A percentile compares a stretch with the other conserved stretches of the same genome.
Evolutionary conservation across 2,797 vertebrate genomes (phyloP).

Genomic region (Acomys russatus): DNA sequence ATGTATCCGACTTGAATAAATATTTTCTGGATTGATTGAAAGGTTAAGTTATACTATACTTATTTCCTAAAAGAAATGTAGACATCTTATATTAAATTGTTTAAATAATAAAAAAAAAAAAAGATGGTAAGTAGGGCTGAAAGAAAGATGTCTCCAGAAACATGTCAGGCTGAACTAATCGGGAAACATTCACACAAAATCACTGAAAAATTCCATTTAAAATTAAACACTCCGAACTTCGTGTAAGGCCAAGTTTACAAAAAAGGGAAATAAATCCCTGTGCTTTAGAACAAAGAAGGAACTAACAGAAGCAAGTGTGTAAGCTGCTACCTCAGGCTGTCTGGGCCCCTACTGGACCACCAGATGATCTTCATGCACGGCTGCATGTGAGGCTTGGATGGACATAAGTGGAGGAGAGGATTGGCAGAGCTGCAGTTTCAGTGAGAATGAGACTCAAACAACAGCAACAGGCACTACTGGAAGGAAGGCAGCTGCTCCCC

Average conservation of each 20-base stretch:
- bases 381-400: neutral
- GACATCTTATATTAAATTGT: constrained; percentile 47
- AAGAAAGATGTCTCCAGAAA: neutral
- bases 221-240: neutral
- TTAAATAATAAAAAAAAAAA: neutral
- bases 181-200: neutral
- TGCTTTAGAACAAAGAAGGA: neutral
- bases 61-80: constrained; percentile 43
- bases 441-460: neutral
- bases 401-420: no score
- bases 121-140: constrained; percentile 30
- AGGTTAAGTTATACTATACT: constrained; percentile 51
- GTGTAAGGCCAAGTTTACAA: neutral
- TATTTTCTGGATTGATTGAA: constrained; percentile 51
- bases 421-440: neutral
- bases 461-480: neutral
- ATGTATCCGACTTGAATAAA: neutral
- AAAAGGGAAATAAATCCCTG: neutral
- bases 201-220: constrained; percentile 18
- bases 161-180: neutral
- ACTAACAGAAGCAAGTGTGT: neutral
- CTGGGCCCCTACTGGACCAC: neutral
- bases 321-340: neutral
- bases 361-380: neutral
- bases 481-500: neutral